phyloP scores from a whole-genome alignment of 35 echinoderm and acorn worm species.

The Apostichopus japonicus region DNA sequence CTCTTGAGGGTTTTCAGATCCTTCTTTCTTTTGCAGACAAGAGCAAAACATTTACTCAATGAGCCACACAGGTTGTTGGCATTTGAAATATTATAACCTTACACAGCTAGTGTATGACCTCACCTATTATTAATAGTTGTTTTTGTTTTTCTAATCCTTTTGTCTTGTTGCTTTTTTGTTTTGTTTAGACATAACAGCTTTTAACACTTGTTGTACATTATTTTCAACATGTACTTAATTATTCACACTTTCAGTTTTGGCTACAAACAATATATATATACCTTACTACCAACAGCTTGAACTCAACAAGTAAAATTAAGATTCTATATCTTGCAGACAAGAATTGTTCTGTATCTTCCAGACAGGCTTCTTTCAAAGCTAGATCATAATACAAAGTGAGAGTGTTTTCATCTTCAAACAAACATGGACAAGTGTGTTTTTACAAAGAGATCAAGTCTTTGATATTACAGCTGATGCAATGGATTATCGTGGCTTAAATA shows the following conservation, averaged over 20 bases:
- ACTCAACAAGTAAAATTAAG: no score
- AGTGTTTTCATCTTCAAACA: background rate
- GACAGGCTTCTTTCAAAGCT: no score
- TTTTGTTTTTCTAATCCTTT: background rate
- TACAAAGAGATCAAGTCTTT: background rate
- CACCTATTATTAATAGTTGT: background rate
- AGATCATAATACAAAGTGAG: no score
- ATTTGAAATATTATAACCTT: background rate
- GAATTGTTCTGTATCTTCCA: no score
- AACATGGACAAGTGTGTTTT: constrained; percentile 15
- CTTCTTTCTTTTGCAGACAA: background rate
- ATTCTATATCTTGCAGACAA: no score
- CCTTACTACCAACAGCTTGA: no score
- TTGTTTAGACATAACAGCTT: constrained; percentile 33
- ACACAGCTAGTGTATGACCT: background rate
- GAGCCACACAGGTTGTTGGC: background rate
- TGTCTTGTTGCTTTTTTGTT: background rate
- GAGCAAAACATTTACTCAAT: background rate
- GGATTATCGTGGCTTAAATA: background rate
- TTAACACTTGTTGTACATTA: background rate
- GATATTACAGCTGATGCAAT: background rate
- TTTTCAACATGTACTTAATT: background rate
- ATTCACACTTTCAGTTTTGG: background rate
- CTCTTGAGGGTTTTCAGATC: background rate
- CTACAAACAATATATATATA: background rate